phyloP scores from a whole-genome alignment of 1,140 invertebrate species.

The Musca vetustissima region DNA sequence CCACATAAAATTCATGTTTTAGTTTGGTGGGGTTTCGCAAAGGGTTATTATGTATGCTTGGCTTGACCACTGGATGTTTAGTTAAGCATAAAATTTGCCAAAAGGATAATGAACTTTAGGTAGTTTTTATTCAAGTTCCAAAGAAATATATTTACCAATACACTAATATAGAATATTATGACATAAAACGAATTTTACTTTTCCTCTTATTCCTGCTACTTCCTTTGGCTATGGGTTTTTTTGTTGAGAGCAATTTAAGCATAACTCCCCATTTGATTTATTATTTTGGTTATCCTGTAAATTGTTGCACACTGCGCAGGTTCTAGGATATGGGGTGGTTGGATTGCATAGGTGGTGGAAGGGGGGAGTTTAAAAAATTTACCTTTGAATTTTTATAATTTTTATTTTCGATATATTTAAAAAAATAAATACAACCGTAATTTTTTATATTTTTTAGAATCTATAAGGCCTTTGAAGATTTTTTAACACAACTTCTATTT shows the following conservation, averaged over 20 bases:
- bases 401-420: background rate
- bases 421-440: too few species aligned
- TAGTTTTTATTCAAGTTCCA: too few species aligned
- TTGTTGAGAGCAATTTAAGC: too few species aligned
- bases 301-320: conserved; percentile 29
- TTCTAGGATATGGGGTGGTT: conserved; percentile 2
- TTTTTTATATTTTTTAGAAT: too few species aligned
- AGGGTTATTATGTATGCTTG: too few species aligned
- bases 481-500: too few species aligned
- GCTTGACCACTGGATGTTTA: too few species aligned
- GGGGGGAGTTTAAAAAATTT: background rate
- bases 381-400: background rate
- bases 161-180: background rate
- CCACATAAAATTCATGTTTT: too few species aligned
- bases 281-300: conserved; percentile 11
- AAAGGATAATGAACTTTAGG: conserved; percentile 12
- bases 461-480: too few species aligned
- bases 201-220: too few species aligned
- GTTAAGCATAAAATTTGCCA: background rate
- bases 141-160: background rate
- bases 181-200: too few species aligned
- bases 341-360: background rate
- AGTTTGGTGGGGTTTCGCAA: too few species aligned
- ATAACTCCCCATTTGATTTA: background rate
- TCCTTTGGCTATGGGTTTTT: background rate